A percentile compares a stretch with the other conserved stretches of the same genome.
phyloP scores from a whole-genome alignment of 2,113 vertebrate species.

The Ceratotherium simum region DNA sequence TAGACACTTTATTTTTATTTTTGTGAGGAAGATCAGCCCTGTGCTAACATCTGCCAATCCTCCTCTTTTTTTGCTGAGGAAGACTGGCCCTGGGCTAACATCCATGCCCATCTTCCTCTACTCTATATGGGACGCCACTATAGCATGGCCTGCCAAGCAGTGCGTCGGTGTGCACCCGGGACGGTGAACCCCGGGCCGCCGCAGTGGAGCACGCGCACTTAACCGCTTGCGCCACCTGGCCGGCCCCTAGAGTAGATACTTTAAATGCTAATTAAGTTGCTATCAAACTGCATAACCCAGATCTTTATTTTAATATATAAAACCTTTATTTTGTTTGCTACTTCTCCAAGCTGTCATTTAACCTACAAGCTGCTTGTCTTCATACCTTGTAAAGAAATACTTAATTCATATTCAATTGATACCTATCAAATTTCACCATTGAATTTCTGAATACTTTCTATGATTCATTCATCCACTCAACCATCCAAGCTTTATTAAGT shows the following conservation, averaged over 20 bases:
- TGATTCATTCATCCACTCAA: not conserved
- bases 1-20: not conserved
- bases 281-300: not conserved
- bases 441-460: not conserved
- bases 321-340: not conserved
- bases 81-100: too few relatives aligned
- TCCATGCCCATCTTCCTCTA: too few relatives aligned
- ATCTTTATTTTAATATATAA: constrained; percentile 9
- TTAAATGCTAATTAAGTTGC: not conserved
- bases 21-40: too few relatives aligned
- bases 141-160: too few relatives aligned
- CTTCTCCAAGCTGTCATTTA: not conserved
- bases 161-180: too few relatives aligned
- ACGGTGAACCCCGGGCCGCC: too few relatives aligned
- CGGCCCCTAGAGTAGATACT: not conserved
- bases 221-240: too few relatives aligned
- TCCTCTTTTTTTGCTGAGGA: too few relatives aligned
- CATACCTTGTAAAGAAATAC: not conserved
- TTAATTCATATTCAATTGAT: not conserved
- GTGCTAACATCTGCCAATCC: too few relatives aligned
- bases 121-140: too few relatives aligned
- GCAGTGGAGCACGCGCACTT: too few relatives aligned
- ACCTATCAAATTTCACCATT: not conserved
- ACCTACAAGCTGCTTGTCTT: not conserved
- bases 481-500: not conserved